A percentile compares a stretch with the other conserved stretches of the same genome.
phyloP scores from a whole-genome alignment of 2,888 invertebrate species.

The Gastrophysa polygoni region DNA sequence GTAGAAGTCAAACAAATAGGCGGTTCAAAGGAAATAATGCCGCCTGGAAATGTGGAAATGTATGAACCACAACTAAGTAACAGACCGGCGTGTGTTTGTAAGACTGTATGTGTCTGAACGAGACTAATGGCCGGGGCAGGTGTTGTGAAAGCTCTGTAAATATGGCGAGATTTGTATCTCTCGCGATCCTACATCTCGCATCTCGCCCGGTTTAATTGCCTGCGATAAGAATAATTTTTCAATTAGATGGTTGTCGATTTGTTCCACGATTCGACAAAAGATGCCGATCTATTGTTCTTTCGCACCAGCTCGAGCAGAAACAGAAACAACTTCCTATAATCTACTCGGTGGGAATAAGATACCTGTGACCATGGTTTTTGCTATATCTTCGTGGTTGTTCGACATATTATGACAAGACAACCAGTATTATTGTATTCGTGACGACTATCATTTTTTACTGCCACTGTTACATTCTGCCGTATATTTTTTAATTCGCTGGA shows the following conservation, averaged over 20 bases:
- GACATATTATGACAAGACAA: no score
- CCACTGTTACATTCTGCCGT: no score
- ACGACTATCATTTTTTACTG: no score
- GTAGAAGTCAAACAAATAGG: slow-evolving; percentile 6
- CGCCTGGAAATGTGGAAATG: slow-evolving; percentile 21
- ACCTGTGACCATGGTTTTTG: no score
- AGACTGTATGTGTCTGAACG: slow-evolving; percentile 13
- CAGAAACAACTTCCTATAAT: no score
- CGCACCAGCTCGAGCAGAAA: no score
- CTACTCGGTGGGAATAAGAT: no score
- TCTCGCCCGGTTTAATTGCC: neutral
- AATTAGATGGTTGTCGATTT: neutral
- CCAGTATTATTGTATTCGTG: no score
- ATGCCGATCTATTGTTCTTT: neutral
- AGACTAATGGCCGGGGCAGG: slow-evolving; percentile 14
- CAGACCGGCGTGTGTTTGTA: neutral
- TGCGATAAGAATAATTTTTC: neutral
- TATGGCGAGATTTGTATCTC: slow-evolving; percentile 12
- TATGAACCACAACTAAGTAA: slow-evolving; percentile 15
- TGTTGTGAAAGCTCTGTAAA: slow-evolving; percentile 20
- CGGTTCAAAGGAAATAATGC: slow-evolving; percentile 18
- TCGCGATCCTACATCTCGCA: neutral
- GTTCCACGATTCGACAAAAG: neutral
- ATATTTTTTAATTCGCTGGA: no score
- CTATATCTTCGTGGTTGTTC: no score